Percentiles rank a stretch among this genome's conserved stretches.
phyloP scores from a whole-genome alignment of 2,113 vertebrate species.

The Marmota monax region DNA sequence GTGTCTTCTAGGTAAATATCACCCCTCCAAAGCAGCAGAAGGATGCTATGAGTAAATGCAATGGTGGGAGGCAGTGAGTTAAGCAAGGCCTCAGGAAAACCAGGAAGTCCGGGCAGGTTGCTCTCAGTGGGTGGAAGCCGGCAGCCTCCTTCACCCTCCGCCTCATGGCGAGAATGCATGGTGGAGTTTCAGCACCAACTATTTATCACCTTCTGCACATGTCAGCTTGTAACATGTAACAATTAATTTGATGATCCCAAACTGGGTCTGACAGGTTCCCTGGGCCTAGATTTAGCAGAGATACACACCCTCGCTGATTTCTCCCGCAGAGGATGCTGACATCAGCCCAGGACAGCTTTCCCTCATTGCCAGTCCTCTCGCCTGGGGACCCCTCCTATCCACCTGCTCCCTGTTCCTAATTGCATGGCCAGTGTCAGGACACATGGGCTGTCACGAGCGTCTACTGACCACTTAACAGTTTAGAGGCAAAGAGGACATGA shows the following conservation, averaged over 20 bases:
- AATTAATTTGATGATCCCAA: slow-evolving; percentile 83
- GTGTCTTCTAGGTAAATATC: background rate
- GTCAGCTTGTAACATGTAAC: slow-evolving; percentile 79
- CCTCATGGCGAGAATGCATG: slow-evolving; percentile 51
- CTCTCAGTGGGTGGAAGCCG: too few relatives aligned
- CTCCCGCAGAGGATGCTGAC: slow-evolving; percentile 50
- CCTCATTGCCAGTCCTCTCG: background rate
- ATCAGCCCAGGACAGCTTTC: background rate
- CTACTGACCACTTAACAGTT: background rate
- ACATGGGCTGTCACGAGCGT: fast-evolving
- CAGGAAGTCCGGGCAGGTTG: background rate
- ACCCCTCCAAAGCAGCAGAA: background rate
- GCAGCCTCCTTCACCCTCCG: slow-evolving; percentile 50
- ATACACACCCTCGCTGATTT: slow-evolving; percentile 3
- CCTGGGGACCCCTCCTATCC: background rate
- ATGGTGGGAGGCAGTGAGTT: background rate
- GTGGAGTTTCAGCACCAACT: slow-evolving; percentile 51
- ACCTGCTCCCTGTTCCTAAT: background rate
- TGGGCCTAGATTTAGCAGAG: slow-evolving; percentile 83
- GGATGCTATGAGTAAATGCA: background rate
- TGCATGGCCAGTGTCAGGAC: background rate
- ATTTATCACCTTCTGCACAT: slow-evolving; percentile 70
- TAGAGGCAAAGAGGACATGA: background rate
- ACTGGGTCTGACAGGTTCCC: slow-evolving; percentile 85
- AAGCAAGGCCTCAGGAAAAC: background rate